Percentiles rank a stretch among this genome's conserved stretches.
Evolutionary conservation across 2,113 vertebrate genomes (phyloP).

Genomic region (Baryphthengus martii): DNA sequence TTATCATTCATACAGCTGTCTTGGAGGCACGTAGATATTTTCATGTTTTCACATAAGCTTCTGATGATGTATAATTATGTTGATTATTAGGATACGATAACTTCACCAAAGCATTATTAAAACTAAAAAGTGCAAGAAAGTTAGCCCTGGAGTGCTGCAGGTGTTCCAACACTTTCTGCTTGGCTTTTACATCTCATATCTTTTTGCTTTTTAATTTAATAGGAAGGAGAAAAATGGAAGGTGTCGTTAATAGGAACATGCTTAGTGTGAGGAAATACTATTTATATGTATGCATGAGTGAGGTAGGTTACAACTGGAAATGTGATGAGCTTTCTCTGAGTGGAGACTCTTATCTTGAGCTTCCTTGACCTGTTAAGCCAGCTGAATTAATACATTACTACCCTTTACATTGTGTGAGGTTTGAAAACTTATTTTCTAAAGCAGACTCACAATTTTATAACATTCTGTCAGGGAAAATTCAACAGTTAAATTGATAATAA

Average conservation of each 20-base stretch:
- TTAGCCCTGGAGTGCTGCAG: neutral
- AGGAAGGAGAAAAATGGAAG: neutral
- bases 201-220: conserved; percentile 28
- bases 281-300: neutral
- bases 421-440: neutral
- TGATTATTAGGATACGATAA: neutral
- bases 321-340: neutral
- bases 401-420: neutral
- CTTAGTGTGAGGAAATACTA: neutral
- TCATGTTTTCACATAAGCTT: neutral
- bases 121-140: neutral
- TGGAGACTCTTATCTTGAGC: neutral
- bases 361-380: neutral
- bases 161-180: neutral
- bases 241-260: neutral
- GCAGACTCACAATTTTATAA: neutral
- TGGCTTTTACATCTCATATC: neutral
- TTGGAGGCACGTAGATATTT: neutral
- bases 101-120: conserved; percentile 22
- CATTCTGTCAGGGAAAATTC: neutral
- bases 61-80: neutral
- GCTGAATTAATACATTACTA: neutral
- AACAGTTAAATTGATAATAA: neutral
- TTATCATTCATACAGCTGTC: neutral
- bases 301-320: neutral